Evolutionary conservation across 2,797 vertebrate species (phyloP).

Genomic region (Acanthiza pusilla): DNA sequence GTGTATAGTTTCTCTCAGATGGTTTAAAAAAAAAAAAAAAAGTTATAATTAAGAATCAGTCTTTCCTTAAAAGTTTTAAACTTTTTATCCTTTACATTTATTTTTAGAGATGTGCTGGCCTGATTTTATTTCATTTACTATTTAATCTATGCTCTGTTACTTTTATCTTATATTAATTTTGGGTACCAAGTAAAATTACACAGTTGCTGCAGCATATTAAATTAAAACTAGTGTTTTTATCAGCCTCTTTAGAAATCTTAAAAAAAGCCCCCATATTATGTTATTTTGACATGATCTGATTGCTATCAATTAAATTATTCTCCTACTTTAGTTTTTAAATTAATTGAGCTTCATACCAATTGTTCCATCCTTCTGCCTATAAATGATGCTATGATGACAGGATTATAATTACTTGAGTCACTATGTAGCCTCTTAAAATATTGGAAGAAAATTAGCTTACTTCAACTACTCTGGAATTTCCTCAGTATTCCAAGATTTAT

Average conservation of each 20-base stretch:
- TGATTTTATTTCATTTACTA: not conserved
- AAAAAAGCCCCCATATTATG: not conserved
- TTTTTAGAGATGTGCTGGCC: not conserved
- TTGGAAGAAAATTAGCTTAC: slow-evolving; percentile 7
- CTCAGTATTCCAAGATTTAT: not conserved
- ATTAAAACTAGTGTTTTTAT: slow-evolving; percentile 15
- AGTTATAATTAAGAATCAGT: not conserved
- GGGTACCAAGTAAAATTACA: not conserved
- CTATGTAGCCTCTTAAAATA: slow-evolving; percentile 29
- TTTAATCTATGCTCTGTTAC: not conserved
- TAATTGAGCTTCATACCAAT: slow-evolving; percentile 17
- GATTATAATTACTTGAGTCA: slow-evolving; percentile 41
- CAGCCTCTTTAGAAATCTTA: not conserved
- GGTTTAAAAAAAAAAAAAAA: not conserved
- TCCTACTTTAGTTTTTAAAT: slow-evolving; percentile 26
- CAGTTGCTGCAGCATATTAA: not conserved
- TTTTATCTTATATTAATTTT: slow-evolving; percentile 15
- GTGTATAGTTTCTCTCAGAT: not conserved
- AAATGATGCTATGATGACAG: slow-evolving; percentile 12
- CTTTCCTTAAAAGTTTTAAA: not conserved
- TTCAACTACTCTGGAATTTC: slow-evolving; percentile 2
- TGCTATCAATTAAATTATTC: slow-evolving; percentile 55
- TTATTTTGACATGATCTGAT: slow-evolving; percentile 42
- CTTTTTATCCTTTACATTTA: not conserved
- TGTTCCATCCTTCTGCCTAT: slow-evolving; percentile 8